These are phyloP conservation scores for Lepidocyrtinus sp. DNA, from an alignment of 2,888 invertebrate genomes.

Conservation along the genomic window DNA sequence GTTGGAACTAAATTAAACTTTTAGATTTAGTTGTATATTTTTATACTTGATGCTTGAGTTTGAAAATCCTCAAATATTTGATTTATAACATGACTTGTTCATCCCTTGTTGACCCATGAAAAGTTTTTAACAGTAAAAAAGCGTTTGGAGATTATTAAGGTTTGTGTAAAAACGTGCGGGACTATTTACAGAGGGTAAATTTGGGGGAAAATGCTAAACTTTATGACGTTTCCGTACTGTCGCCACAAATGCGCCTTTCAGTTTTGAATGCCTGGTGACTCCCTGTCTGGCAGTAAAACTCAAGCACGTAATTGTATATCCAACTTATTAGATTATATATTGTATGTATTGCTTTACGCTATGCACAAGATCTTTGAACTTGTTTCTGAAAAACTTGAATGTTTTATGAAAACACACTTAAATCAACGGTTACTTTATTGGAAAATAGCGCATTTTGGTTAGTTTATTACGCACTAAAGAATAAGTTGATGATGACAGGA, in stretches of 20 bases:
- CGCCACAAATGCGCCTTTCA: not conserved
- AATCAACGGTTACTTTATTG: not conserved
- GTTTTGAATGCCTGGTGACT: constrained; percentile 9
- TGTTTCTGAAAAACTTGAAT: not conserved
- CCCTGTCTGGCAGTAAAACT: constrained; percentile 8
- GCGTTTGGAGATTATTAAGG: too few species aligned
- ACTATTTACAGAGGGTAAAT: not conserved
- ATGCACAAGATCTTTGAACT: not conserved
- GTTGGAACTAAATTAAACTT: too few species aligned
- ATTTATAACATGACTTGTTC: constrained; percentile 46
- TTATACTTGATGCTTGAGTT: too few species aligned
- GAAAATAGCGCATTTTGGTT: not conserved
- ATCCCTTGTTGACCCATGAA: too few species aligned
- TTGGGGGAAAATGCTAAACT: constrained; percentile 7
- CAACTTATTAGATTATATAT: too few species aligned
- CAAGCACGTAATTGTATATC: too few species aligned
- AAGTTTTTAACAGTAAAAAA: too few species aligned
- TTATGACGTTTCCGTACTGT: constrained; percentile 25
- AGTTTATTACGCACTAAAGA: not conserved
- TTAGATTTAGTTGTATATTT: too few species aligned
- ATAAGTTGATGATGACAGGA: constrained; percentile 10
- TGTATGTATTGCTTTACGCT: not conserved
- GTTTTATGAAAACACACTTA: not conserved
- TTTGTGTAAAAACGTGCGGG: too few species aligned
- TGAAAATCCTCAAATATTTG: constrained; percentile 16